Evolutionary conservation across 2,888 invertebrate species (phyloP), one percentile per base, ranked within the genome.

Genomic region (Tachina lurida): DNA sequence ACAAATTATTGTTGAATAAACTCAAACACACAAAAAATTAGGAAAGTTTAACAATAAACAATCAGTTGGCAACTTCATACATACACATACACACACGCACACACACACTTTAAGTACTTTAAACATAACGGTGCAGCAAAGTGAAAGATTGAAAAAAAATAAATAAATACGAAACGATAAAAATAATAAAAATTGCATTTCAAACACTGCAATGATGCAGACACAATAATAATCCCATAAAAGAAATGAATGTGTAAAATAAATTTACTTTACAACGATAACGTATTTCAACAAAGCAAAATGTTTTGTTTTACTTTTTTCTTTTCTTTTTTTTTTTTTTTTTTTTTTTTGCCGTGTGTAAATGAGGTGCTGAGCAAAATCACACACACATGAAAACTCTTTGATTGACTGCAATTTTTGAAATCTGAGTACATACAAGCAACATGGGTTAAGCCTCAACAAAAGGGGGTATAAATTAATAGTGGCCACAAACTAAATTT

Each of bases 401-500:
- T 56, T 45, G 10, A 63, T 47, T n/a, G 62, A 65, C 10, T n/a
- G 31, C 56, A 12, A 31, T 52, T 52, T 22, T 49, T 74, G 52
- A 22, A 67, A 80, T 65, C 13, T 58, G 47, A 56, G 56, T 22
- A n/a, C 43, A 65, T 22, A n/a, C 43, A 65, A 43, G 43, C 15
- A 62, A 54, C 62, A 43, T 49, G 47, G 49, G 12, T 54, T 39
- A 15, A 19, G 47, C 45, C 45, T 63, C 17, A 31, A 73, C 47
- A 84, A 76, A 31, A 78, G 71, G 75, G 84, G 80, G 84, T 84
- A 80, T 80, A 60, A 84, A 80, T 75, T 45, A n/a, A 76, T 79
- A 84, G 79, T 84, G 84, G 76, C 75, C 84, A 76, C 84, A 84
- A 76, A 65, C 43, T 70, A 56, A 47, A 52, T 31, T 31, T 31